phyloP scores from a whole-genome alignment of 2,113 vertebrate species.

The zebrafish (Danio rerio) region GRCz12tu NC_133184.1:28004001-28004500 shows the following conservation, averaged over 20 bases:
- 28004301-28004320: slow-evolving; percentile 28
- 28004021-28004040: too few relatives aligned
- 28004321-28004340: slow-evolving; percentile 41
- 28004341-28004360: neutral
- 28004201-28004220: slow-evolving; percentile 17
- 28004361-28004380: slow-evolving; percentile 8
- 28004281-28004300: slow-evolving; percentile 45
- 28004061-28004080: too few relatives aligned
- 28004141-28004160: too few relatives aligned
- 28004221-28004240: slow-evolving; percentile 32
- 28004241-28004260: slow-evolving; percentile 30
- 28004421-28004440: slow-evolving; percentile 1
- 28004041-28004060: too few relatives aligned
- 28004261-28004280: slow-evolving; percentile 53
- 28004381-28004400: slow-evolving; percentile 35
- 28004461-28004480: slow-evolving; percentile 21
- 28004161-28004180: neutral
- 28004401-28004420: slow-evolving; percentile 12
- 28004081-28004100: too few relatives aligned
- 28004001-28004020: too few relatives aligned
- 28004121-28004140: too few relatives aligned
- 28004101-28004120: too few relatives aligned
- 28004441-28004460: slow-evolving; percentile 21
- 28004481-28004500: slow-evolving; percentile 13
- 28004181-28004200: neutral